Conservation (phyloP, 2,797 vertebrate species). For the Sparus aurata region DNA sequence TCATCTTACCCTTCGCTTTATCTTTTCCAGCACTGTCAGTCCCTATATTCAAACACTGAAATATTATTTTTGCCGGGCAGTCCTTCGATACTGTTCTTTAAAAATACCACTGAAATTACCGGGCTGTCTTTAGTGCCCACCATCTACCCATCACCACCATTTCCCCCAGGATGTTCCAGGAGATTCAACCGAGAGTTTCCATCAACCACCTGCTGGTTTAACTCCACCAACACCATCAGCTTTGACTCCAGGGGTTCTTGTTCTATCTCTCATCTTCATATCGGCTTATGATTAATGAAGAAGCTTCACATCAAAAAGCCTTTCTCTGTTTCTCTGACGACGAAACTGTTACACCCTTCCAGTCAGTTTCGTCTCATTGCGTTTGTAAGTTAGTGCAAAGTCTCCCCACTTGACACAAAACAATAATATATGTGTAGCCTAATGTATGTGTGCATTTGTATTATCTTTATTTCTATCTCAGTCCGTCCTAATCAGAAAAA, state of each 20-base stretch:
- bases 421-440: neutral
- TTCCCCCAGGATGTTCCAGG: constrained; percentile 8
- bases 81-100: neutral
- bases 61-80: neutral
- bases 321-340: neutral
- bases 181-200: constrained; percentile 16
- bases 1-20: neutral
- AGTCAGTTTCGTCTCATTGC: neutral
- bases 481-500: too few species aligned
- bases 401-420: neutral
- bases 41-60: neutral
- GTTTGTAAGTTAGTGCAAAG: neutral
- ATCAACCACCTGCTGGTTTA: constrained; percentile 31
- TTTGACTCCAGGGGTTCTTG: neutral
- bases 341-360: neutral
- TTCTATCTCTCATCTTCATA: neutral
- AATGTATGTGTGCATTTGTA: too few species aligned
- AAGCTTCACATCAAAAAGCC: neutral
- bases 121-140: neutral
- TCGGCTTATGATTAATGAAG: neutral
- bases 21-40: neutral
- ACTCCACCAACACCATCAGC: neutral
- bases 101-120: constrained; percentile 1
- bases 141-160: neutral
- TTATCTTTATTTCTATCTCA: too few species aligned